These are phyloP conservation scores for Epinephelus coioides DNA, from an alignment of 2,797 vertebrate species.

Conservation along the genomic window DNA sequence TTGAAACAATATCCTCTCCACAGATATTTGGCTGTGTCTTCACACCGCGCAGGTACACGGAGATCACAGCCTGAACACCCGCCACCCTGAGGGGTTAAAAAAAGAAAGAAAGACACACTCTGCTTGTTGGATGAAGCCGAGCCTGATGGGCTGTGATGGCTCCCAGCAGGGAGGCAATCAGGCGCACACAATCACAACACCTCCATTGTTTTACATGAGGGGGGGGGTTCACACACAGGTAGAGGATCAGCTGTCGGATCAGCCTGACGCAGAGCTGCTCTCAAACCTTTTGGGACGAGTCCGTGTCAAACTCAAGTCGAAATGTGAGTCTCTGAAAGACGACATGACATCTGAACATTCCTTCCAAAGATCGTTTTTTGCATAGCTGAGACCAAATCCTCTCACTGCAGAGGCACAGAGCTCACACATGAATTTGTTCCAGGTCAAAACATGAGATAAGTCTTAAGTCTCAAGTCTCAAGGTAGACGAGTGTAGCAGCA, in stretches of 20 bases:
- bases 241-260: conserved; percentile 14
- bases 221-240: conserved; percentile 29
- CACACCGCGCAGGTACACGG: conserved; percentile 6
- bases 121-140: conserved; percentile 33
- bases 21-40: not conserved
- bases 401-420: not conserved
- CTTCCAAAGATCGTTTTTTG: conserved; percentile 8
- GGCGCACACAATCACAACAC: conserved; percentile 51
- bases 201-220: conserved; percentile 38
- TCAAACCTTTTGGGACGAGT: not conserved
- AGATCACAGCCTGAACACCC: conserved; percentile 30
- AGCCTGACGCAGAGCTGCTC: not conserved
- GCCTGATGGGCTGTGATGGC: conserved; percentile 53
- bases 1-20: conserved; percentile 10
- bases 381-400: not conserved
- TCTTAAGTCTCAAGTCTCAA: not conserved
- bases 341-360: not conserved
- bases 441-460: not conserved
- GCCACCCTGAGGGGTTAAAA: conserved; percentile 24
- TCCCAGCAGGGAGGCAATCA: conserved; percentile 63
- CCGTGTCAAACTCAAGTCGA: not conserved
- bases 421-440: not conserved
- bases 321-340: conserved; percentile 9
- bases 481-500: not conserved
- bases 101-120: not conserved